phyloP scores from a whole-genome alignment of 2,888 invertebrate genomes.

The Phyto melanocephala region DNA sequence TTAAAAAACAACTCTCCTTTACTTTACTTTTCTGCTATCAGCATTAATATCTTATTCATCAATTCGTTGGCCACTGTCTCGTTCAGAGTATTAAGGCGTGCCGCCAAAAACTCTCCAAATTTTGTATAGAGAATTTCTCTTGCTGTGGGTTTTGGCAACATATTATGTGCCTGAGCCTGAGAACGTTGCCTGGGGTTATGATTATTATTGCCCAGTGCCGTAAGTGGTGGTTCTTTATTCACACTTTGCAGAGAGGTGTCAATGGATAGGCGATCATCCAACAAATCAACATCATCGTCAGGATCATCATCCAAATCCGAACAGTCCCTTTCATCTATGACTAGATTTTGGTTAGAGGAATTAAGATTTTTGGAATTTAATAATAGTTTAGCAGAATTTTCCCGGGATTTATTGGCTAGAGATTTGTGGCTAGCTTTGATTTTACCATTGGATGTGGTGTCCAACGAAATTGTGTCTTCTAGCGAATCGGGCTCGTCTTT shows the following conservation, averaged over 20 bases:
- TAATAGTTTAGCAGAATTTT: constrained; percentile 30
- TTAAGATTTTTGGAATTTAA: constrained; percentile 54
- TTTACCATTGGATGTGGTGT: constrained; percentile 63
- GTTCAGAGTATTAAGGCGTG: constrained; percentile 75
- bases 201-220: background rate
- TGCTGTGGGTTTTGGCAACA: constrained; percentile 68
- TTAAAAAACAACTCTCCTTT: no score
- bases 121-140: constrained; percentile 74
- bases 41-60: constrained; percentile 75
- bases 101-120: constrained; percentile 76
- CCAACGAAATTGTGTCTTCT: constrained; percentile 66
- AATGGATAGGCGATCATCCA: constrained; percentile 62
- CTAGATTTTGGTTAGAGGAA: constrained; percentile 66
- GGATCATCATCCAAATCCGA: constrained; percentile 70
- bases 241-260: constrained; percentile 43
- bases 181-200: constrained; percentile 20
- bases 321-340: constrained; percentile 71
- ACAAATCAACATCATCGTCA: constrained; percentile 70
- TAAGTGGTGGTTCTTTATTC: constrained; percentile 10
- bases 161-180: constrained; percentile 17
- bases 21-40: constrained; percentile 74
- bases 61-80: constrained; percentile 76
- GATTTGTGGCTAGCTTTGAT: constrained; percentile 34
- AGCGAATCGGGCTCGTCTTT: constrained; percentile 75
- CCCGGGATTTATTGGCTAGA: constrained; percentile 27